Percentiles rank a stretch among this genome's conserved stretches.
These are phyloP conservation scores for Ophonus ardosiacus DNA, from an alignment of 2,888 invertebrate genomes.

Conservation along the genomic window DNA sequence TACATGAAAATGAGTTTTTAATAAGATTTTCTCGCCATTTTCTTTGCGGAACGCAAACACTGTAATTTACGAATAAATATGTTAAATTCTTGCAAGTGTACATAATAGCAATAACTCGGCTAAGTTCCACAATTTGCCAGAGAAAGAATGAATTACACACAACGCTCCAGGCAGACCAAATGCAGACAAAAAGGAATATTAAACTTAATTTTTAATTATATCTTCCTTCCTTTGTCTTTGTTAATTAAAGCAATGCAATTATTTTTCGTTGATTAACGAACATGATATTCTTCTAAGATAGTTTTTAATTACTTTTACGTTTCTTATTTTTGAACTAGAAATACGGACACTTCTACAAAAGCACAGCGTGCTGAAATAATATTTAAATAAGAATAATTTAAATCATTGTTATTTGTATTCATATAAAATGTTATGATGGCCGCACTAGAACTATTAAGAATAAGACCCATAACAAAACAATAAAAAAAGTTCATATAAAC, in stretches of 20 bases:
- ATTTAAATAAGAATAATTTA: not conserved
- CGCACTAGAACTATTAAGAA: too few species aligned
- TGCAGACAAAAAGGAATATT: slow-evolving; percentile 60
- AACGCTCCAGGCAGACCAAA: slow-evolving; percentile 16
- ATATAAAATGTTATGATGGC: too few species aligned
- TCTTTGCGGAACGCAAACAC: slow-evolving; percentile 53
- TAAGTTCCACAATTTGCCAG: slow-evolving; percentile 49
- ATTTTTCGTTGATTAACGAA: slow-evolving; percentile 59
- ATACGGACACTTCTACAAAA: not conserved
- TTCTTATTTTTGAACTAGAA: slow-evolving; percentile 10
- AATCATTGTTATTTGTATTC: not conserved
- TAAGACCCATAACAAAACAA: too few species aligned
- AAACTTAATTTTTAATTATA: slow-evolving; percentile 62
- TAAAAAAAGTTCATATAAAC: too few species aligned
- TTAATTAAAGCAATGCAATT: slow-evolving; percentile 63
- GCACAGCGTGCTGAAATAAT: not conserved
- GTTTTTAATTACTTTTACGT: slow-evolving; percentile 44
- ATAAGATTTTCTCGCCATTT: slow-evolving; percentile 59
- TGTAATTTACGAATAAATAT: slow-evolving; percentile 56
- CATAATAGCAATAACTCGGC: slow-evolving; percentile 52
- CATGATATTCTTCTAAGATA: slow-evolving; percentile 56
- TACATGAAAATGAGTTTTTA: slow-evolving; percentile 60
- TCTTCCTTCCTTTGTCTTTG: slow-evolving; percentile 63
- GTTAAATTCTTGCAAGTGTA: slow-evolving; percentile 55
- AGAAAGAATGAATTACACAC: slow-evolving; percentile 49